Conservation (phyloP, 1,140 invertebrate genomes). For the Zaprionus nigranus region DNA sequence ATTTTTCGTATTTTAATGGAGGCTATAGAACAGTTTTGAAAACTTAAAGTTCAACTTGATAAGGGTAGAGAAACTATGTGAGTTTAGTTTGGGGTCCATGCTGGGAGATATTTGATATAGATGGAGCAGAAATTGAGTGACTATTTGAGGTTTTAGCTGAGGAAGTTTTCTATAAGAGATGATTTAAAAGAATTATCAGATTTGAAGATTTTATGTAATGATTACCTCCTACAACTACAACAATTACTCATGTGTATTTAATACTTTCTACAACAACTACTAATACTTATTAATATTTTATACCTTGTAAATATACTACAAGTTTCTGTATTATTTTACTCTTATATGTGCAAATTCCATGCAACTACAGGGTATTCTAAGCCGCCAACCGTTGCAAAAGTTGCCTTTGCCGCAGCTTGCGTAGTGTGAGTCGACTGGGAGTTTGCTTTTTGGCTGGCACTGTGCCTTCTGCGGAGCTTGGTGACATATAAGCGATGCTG, state of each 20-base stretch:
- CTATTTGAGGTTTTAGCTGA: background rate
- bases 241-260: no score
- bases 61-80: slow-evolving; percentile 15
- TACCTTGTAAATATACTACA: background rate
- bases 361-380: slow-evolving; percentile 8
- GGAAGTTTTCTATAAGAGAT: no score
- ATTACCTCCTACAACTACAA: no score
- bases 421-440: slow-evolving; percentile 21
- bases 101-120: background rate
- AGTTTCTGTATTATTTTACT: background rate
- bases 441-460: slow-evolving; percentile 27
- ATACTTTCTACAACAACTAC: no score
- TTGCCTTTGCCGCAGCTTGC: slow-evolving; percentile 27
- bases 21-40: slow-evolving; percentile 11
- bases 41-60: slow-evolving; percentile 23
- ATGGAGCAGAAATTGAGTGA: no score
- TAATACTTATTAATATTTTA: no score
- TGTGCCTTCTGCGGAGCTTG: slow-evolving; percentile 51
- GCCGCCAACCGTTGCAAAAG: slow-evolving; percentile 31
- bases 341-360: background rate
- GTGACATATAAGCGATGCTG: slow-evolving; percentile 61
- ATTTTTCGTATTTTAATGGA: slow-evolving; percentile 40
- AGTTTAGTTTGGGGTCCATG: background rate
- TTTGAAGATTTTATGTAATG: no score
- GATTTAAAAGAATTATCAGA: no score